These are phyloP conservation scores for Tenthredo mesomela DNA, from an alignment of 2,888 invertebrate species.

Conservation along the genomic window DNA sequence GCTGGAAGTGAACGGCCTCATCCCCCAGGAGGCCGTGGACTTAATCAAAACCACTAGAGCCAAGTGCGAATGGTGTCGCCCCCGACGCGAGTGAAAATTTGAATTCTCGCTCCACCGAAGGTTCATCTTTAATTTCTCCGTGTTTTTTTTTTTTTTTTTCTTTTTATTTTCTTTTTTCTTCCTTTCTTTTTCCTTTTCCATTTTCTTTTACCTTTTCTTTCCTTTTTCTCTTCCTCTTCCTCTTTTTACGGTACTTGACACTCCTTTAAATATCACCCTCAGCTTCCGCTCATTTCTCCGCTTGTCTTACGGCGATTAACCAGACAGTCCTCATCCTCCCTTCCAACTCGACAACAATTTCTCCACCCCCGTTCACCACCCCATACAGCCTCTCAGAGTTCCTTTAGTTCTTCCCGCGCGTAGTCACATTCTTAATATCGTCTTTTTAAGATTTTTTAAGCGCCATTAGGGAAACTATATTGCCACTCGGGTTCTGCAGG, in stretches of 20 bases:
- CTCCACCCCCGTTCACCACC: conserved; percentile 54
- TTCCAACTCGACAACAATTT: conserved; percentile 58
- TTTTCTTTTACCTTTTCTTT: conserved; percentile 57
- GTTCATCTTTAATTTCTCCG: conserved; percentile 78
- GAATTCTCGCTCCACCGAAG: conserved; percentile 75
- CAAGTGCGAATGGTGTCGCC: conserved; percentile 41
- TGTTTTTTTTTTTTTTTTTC: conserved; percentile 74
- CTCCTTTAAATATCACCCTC: conserved; percentile 52
- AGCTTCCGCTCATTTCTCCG: conserved; percentile 76
- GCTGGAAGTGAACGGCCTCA: conserved; percentile 34
- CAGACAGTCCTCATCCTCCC: conserved; percentile 63
- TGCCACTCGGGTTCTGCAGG: conserved; percentile 69
- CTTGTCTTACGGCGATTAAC: conserved; percentile 78
- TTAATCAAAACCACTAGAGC: conserved; percentile 49
- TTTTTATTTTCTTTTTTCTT: conserved; percentile 72
- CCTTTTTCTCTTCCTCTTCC: conserved; percentile 58
- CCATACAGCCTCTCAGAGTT: conserved; percentile 54
- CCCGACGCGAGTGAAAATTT: conserved; percentile 46
- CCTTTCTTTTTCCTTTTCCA: conserved; percentile 54
- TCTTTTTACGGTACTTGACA: conserved; percentile 64
- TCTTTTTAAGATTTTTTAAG: conserved; percentile 77
- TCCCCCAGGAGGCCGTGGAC: conserved; percentile 49
- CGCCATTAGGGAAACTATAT: conserved; percentile 77
- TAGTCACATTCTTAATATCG: conserved; percentile 78
- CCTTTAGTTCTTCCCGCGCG: conserved; percentile 65